Conservation (phyloP, 2,113 vertebrate genomes). For the Leucopsar rothschildi region DNA sequence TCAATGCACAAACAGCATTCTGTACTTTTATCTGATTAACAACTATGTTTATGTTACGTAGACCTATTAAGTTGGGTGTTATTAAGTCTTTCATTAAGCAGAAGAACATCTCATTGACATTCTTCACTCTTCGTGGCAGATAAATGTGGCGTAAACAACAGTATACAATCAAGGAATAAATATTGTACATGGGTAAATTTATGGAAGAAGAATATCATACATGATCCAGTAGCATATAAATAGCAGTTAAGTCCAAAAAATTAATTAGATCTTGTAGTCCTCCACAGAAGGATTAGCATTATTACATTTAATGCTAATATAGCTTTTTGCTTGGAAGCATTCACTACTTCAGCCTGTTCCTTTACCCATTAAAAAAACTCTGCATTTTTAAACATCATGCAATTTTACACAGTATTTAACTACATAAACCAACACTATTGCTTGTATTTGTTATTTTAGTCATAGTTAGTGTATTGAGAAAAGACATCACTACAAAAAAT, state of each 20-base stretch:
- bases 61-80: neutral
- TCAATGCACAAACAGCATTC: neutral
- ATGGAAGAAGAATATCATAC: neutral
- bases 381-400: neutral
- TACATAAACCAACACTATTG: neutral
- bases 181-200: neutral
- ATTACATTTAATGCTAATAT: neutral
- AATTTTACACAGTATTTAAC: neutral
- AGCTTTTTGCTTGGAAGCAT: neutral
- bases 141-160: neutral
- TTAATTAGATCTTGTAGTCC: neutral
- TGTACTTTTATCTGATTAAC: neutral
- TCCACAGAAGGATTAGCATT: neutral
- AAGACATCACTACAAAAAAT: neutral
- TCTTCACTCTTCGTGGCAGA: constrained; percentile 15
- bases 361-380: neutral
- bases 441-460: neutral
- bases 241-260: neutral
- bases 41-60: neutral
- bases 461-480: neutral
- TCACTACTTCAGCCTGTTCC: neutral
- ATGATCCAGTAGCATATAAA: neutral
- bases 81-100: constrained; percentile 33
- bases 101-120: constrained; percentile 21
- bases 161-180: neutral